A percentile compares a stretch with the other conserved stretches of the same genome.
These are phyloP conservation scores for Lymantria monacha DNA, from an alignment of 2,888 invertebrate genomes.

Conservation along the genomic window DNA sequence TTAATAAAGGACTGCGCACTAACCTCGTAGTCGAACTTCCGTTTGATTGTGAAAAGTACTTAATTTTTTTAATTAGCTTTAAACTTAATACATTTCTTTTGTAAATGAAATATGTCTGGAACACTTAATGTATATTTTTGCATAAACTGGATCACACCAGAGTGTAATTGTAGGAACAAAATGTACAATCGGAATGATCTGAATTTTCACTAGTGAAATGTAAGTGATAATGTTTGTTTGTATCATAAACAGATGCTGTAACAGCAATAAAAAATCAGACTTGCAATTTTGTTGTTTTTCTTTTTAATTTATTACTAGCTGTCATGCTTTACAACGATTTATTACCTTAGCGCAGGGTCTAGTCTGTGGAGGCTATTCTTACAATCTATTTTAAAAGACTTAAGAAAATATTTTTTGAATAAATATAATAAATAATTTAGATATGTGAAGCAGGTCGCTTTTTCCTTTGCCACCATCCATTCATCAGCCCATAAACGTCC, in stretches of 20 bases:
- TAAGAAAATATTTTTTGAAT: no score
- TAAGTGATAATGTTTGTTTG: constrained; percentile 76
- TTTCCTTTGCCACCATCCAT: no score
- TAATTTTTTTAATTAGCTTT: constrained; percentile 55
- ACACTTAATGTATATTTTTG: constrained; percentile 44
- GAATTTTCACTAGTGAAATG: constrained; percentile 70
- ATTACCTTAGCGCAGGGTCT: no score
- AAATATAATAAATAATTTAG: no score
- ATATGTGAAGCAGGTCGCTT: no score
- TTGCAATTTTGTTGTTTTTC: constrained; percentile 50
- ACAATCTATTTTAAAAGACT: no score
- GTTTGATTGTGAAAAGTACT: constrained; percentile 56
- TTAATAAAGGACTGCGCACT: constrained; percentile 50
- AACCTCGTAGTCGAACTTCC: constrained; percentile 55
- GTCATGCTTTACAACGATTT: no score
- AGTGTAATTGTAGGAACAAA: constrained; percentile 34
- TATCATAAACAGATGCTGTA: constrained; percentile 76
- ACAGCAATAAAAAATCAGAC: constrained; percentile 81
- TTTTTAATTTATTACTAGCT: no score
- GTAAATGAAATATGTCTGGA: constrained; percentile 25
- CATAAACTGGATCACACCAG: constrained; percentile 33
- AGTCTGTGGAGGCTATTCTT: no score
- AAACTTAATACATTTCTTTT: constrained; percentile 49
- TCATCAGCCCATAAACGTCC: no score
- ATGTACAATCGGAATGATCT: constrained; percentile 64